Percentiles rank a stretch among this genome's conserved stretches.
Evolutionary conservation across 2,888 invertebrate species (phyloP).

Genomic region (Drosophila subsilvestris): DNA sequence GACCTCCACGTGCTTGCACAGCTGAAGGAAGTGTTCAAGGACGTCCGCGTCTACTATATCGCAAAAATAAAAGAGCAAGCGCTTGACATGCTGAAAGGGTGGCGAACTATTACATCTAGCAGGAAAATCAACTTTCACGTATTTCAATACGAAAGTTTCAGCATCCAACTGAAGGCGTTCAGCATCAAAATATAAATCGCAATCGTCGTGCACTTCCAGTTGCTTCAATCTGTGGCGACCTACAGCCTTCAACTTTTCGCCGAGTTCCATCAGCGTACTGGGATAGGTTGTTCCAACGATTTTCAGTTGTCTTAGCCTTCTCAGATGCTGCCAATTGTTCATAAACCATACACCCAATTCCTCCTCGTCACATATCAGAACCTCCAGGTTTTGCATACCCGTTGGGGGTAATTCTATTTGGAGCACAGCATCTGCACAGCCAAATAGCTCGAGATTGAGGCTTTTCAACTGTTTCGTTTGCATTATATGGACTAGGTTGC

Average conservation of each 20-base stretch:
- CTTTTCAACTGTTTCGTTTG: conserved; percentile 40
- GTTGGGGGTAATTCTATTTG: conserved; percentile 32
- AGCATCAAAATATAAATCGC: not conserved
- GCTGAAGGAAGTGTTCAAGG: not conserved
- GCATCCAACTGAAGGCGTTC: not conserved
- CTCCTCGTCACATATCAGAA: conserved; percentile 40
- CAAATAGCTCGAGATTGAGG: conserved; percentile 49
- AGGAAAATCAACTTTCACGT: not conserved
- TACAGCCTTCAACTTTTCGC: not conserved
- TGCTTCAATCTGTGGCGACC: not conserved
- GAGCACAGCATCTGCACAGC: not conserved
- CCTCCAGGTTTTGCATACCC: conserved; percentile 43
- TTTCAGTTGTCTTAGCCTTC: conserved; percentile 42
- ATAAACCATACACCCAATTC: conserved; percentile 53
- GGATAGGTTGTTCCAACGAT: conserved; percentile 15
- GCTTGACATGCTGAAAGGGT: not conserved
- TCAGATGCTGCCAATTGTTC: conserved; percentile 30
- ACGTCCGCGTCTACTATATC: conserved; percentile 7
- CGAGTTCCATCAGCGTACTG: not conserved
- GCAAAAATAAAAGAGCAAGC: conserved; percentile 24
- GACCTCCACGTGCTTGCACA: not conserved
- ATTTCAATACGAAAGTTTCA: not conserved
- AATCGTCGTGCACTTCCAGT: not conserved
- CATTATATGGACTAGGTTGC: conserved; percentile 46
- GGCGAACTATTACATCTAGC: not conserved